A percentile compares a stretch with the other conserved stretches of the same genome.
Conservation (phyloP, 2,888 invertebrate genomes). For the Alcis repandata region DNA sequence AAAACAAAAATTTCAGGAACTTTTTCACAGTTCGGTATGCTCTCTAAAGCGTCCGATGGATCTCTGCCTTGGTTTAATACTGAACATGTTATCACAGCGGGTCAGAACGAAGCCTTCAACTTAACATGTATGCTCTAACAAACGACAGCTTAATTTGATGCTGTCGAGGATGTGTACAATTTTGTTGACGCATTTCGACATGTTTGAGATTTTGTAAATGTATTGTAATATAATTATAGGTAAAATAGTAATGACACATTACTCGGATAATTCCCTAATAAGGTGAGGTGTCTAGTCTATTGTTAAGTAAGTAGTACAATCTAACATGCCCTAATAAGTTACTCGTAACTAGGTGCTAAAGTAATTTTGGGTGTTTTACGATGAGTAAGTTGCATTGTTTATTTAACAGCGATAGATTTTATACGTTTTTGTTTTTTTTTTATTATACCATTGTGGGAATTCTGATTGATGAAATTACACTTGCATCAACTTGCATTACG, state of each 20-base stretch:
- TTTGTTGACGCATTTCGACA: background rate
- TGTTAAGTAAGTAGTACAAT: too few relatives aligned
- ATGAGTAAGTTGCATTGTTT: background rate
- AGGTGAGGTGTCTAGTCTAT: too few relatives aligned
- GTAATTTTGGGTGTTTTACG: background rate
- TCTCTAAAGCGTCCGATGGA: constrained; percentile 51
- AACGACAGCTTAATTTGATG: constrained; percentile 48
- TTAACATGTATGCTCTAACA: constrained; percentile 55
- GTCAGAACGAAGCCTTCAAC: constrained; percentile 58
- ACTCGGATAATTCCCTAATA: too few relatives aligned
- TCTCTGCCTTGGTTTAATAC: constrained; percentile 56
- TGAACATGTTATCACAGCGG: constrained; percentile 51
- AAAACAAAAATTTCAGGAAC: constrained; percentile 4
- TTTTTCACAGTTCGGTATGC: constrained; percentile 1
- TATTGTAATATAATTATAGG: background rate
- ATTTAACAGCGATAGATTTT: background rate
- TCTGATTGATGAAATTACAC: too few relatives aligned
- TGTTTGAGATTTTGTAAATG: background rate
- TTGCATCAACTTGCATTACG: too few relatives aligned
- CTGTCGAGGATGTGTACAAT: constrained; percentile 36
- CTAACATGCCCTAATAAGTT: background rate
- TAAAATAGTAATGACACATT: too few relatives aligned
- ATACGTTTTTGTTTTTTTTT: too few relatives aligned
- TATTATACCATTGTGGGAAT: too few relatives aligned
- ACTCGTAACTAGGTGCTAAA: background rate